A percentile compares a stretch with the other conserved stretches of the same genome.
phyloP scores from a whole-genome alignment of 2,797 vertebrate species.

The Eleutherodactylus coqui region DNA sequence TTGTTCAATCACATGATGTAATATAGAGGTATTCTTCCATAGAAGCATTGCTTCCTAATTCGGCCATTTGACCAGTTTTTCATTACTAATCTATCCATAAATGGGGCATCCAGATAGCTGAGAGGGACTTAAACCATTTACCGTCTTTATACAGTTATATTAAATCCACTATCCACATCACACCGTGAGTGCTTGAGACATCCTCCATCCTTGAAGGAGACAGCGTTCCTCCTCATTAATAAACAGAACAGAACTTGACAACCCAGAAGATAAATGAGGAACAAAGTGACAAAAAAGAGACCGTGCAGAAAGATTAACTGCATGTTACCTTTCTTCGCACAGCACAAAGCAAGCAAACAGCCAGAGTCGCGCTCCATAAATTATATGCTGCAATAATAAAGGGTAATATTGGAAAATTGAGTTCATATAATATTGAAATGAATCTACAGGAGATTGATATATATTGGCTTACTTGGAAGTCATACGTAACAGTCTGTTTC shows the following conservation, averaged over 20 bases:
- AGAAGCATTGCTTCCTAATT: too few relatives aligned
- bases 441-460: slow-evolving; percentile 34
- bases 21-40: too few relatives aligned
- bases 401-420: slow-evolving; percentile 21
- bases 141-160: not conserved
- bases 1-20: too few relatives aligned
- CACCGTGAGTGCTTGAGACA: not conserved
- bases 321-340: slow-evolving; percentile 21
- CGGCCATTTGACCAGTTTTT: too few relatives aligned
- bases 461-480: not conserved
- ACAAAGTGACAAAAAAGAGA: slow-evolving; percentile 40
- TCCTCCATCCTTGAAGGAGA: not conserved
- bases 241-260: slow-evolving; percentile 47
- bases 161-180: not conserved
- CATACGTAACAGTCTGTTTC: slow-evolving; percentile 63
- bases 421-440: slow-evolving; percentile 27
- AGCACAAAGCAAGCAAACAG: slow-evolving; percentile 38
- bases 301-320: slow-evolving; percentile 39
- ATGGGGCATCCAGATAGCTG: not conserved
- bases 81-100: too few relatives aligned
- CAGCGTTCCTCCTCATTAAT: slow-evolving; percentile 35
- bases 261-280: slow-evolving; percentile 49
- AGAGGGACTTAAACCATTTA: not conserved
- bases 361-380: slow-evolving; percentile 34
- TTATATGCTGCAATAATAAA: slow-evolving; percentile 25